A percentile compares a stretch with the other conserved stretches of the same genome.
These are phyloP conservation scores for Asobara japonica DNA, from an alignment of 1,140 invertebrate species.

Conservation along the genomic window DNA sequence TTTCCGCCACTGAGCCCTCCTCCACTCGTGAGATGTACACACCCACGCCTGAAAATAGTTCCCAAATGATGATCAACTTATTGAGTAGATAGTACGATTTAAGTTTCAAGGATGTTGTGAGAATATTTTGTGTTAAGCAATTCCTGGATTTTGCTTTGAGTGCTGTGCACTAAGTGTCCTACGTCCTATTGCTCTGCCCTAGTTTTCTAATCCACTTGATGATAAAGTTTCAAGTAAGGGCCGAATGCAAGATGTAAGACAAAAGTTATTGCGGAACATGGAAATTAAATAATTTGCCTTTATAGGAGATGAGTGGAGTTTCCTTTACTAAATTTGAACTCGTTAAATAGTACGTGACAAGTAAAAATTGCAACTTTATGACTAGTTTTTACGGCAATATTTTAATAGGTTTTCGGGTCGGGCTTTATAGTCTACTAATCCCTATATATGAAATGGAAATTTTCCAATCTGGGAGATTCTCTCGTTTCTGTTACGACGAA, in stretches of 20 bases:
- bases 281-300: neutral
- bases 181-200: neutral
- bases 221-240: neutral
- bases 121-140: neutral
- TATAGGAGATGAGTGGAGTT: neutral
- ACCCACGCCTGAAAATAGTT: slow-evolving; percentile 76
- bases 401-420: too few species aligned
- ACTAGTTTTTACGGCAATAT: too few species aligned
- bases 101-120: slow-evolving; percentile 11
- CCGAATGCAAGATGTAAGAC: neutral
- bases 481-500: too few species aligned
- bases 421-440: too few species aligned
- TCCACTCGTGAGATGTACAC: slow-evolving; percentile 90
- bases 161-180: slow-evolving; percentile 1
- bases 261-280: neutral
- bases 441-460: too few species aligned
- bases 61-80: slow-evolving; percentile 34
- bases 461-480: too few species aligned
- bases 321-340: neutral
- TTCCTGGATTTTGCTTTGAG: neutral
- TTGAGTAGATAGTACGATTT: neutral
- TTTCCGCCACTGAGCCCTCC: slow-evolving; percentile 85
- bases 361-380: too few species aligned
- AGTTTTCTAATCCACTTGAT: neutral
- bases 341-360: too few species aligned